Evolutionary conservation across 2,113 vertebrate genomes (phyloP).

Genomic region (Xenopus laevis): DNA sequence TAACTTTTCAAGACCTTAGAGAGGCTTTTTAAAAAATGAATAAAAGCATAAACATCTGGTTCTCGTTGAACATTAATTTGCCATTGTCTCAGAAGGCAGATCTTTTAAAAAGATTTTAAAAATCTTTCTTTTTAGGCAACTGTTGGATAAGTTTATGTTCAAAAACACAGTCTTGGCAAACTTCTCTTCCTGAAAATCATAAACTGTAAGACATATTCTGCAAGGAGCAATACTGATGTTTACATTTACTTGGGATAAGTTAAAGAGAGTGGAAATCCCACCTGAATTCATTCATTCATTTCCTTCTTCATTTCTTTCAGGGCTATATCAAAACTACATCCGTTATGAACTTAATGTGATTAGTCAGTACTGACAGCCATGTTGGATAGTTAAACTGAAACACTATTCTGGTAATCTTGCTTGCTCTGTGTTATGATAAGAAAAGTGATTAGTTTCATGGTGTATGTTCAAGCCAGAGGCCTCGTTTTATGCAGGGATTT

Average conservation of each 20-base stretch:
- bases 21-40: background rate
- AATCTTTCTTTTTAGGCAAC: slow-evolving; percentile 31
- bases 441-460: too few relatives aligned
- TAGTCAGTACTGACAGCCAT: too few relatives aligned
- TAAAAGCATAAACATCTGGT: slow-evolving; percentile 40
- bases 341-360: too few relatives aligned
- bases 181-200: background rate
- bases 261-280: too few relatives aligned
- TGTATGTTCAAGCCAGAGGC: too few relatives aligned
- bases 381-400: too few relatives aligned
- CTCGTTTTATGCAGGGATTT: too few relatives aligned
- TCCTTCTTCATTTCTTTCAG: too few relatives aligned
- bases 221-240: background rate
- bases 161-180: slow-evolving; percentile 35
- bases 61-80: slow-evolving; percentile 39
- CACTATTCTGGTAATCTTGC: too few relatives aligned
- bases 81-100: slow-evolving; percentile 27
- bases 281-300: too few relatives aligned
- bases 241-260: background rate
- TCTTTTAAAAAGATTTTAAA: background rate
- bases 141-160: slow-evolving; percentile 17
- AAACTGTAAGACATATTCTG: slow-evolving; percentile 8
- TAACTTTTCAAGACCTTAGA: slow-evolving; percentile 30
- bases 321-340: too few relatives aligned
- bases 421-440: too few relatives aligned